phyloP scores from a whole-genome alignment of 2,888 invertebrate genomes.

The Melanostoma scalare region DNA sequence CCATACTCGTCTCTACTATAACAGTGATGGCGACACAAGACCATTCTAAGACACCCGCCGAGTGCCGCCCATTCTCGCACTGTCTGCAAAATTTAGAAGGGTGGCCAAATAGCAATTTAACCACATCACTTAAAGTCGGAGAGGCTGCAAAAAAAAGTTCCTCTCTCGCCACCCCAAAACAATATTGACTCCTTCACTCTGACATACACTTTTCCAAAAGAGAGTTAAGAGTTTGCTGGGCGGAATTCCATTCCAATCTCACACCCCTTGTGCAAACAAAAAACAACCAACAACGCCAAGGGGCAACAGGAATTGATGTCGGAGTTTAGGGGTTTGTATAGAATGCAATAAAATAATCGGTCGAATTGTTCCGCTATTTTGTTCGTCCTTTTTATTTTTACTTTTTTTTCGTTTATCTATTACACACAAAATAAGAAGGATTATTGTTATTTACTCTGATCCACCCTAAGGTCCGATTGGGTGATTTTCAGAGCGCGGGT shows the following conservation, averaged over 20 bases:
- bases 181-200: constrained; percentile 71
- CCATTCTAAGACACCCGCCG: constrained; percentile 37
- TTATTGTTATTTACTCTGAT: constrained; percentile 69
- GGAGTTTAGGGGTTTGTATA: constrained; percentile 68
- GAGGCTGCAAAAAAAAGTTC: constrained; percentile 40
- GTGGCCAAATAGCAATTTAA: constrained; percentile 51
- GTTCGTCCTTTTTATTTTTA: constrained; percentile 7
- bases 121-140: constrained; percentile 42
- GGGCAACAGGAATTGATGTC: constrained; percentile 68
- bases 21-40: constrained; percentile 1
- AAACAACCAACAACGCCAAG: constrained; percentile 1
- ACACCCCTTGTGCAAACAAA: constrained; percentile 37
- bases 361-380: constrained; percentile 57
- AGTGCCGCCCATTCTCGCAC: constrained; percentile 20
- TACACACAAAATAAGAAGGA: constrained; percentile 68
- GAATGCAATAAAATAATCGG: constrained; percentile 71
- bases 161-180: constrained; percentile 33
- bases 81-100: constrained; percentile 49
- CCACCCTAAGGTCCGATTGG: constrained; percentile 52
- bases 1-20: constrained; percentile 13
- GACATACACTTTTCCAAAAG: constrained; percentile 56
- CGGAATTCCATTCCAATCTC: constrained; percentile 30
- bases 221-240: constrained; percentile 59
- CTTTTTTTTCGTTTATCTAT: constrained; percentile 54
- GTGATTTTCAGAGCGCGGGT: constrained; percentile 4